Evolutionary conservation across 2,113 vertebrate species (phyloP).

Genomic region (Leptosomus discolor): DNA sequence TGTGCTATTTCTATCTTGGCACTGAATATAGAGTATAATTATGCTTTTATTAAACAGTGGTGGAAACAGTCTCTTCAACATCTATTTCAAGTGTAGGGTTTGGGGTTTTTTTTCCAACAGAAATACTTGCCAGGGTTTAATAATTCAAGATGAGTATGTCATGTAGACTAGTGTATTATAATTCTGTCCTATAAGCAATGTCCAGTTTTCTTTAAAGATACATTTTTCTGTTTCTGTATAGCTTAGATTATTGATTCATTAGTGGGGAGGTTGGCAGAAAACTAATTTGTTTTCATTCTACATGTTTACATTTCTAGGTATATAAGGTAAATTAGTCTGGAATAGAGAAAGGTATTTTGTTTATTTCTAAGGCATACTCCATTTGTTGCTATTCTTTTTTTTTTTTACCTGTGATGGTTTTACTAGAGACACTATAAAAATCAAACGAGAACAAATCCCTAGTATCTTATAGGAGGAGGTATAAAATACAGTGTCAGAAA

Average conservation of each 20-base stretch:
- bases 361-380: background rate
- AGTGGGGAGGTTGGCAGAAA: background rate
- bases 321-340: background rate
- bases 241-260: background rate
- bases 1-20: conserved; percentile 33
- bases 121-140: conserved; percentile 4
- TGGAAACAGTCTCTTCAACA: conserved; percentile 22
- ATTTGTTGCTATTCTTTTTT: background rate
- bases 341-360: background rate
- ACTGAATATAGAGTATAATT: conserved; percentile 44
- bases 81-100: background rate
- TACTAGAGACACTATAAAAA: background rate
- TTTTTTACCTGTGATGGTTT: background rate
- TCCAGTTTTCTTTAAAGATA: background rate
- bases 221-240: background rate
- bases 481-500: background rate
- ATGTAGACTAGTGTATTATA: background rate
- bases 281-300: background rate
- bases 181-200: background rate
- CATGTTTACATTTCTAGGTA: background rate
- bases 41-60: conserved; percentile 52
- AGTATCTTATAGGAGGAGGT: background rate
- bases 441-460: background rate
- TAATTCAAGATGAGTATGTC: background rate
- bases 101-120: background rate